These are phyloP conservation scores for Anoplius nigerrimus DNA, from an alignment of 2,888 invertebrate species.

Conservation along the genomic window DNA sequence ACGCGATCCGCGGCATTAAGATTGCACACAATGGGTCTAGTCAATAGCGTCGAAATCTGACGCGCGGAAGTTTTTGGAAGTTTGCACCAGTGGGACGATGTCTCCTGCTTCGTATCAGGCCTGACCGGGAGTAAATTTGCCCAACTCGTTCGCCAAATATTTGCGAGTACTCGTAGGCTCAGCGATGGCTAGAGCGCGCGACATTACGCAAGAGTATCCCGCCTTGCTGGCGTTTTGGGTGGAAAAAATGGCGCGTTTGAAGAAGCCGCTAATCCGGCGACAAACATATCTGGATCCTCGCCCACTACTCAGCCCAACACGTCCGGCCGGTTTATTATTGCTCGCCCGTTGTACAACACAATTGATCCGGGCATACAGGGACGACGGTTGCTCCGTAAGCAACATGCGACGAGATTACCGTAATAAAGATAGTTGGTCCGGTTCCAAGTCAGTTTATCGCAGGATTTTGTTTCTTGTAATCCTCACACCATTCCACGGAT, in stretches of 20 bases:
- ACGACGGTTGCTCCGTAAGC: conserved; percentile 35
- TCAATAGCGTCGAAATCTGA: too few relatives aligned
- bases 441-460: conserved; percentile 49
- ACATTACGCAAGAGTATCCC: too few relatives aligned
- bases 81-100: too few relatives aligned
- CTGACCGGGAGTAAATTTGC: too few relatives aligned
- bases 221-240: not conserved
- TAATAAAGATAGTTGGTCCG: conserved; percentile 57
- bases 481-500: conserved; percentile 17
- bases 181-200: too few relatives aligned
- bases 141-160: too few relatives aligned
- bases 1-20: too few relatives aligned
- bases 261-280: conserved; percentile 38
- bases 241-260: conserved; percentile 34
- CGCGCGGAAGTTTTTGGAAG: too few relatives aligned
- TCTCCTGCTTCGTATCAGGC: too few relatives aligned
- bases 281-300: conserved; percentile 46
- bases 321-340: conserved; percentile 43
- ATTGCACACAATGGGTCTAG: too few relatives aligned
- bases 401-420: conserved; percentile 47
- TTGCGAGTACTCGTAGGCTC: too few relatives aligned
- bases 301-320: conserved; percentile 42
- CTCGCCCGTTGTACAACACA: conserved; percentile 34
- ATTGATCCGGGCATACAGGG: conserved; percentile 46
- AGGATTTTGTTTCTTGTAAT: conserved; percentile 38